Conservation (phyloP, 2,888 invertebrate genomes). For the Quadroppia sp. region DNA sequence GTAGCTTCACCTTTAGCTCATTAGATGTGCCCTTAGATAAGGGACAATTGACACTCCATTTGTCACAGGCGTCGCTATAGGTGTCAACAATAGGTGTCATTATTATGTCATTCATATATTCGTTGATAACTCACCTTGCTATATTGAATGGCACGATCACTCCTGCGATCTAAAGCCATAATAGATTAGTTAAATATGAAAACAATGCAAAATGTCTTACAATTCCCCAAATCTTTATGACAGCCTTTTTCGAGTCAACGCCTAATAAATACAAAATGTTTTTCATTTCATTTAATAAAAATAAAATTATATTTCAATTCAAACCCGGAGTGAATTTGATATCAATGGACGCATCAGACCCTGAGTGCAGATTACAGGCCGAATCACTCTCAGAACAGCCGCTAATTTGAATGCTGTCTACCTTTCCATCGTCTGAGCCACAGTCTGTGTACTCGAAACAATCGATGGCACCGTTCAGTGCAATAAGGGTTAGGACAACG, state of each 20-base stretch:
- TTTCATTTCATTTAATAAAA: not conserved
- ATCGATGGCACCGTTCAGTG: too few relatives aligned
- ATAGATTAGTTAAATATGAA: not conserved
- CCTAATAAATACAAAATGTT: not conserved
- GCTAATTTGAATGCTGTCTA: not conserved
- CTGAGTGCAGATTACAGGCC: not conserved
- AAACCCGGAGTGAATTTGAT: not conserved
- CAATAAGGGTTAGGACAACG: too few relatives aligned
- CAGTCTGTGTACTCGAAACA: too few relatives aligned
- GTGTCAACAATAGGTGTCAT: not conserved
- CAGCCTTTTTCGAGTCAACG: not conserved
- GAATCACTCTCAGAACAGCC: not conserved
- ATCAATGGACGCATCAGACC: not conserved
- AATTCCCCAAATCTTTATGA: constrained; percentile 1
- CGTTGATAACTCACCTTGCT: not conserved
- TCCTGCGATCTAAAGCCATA: not conserved
- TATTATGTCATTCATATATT: not conserved
- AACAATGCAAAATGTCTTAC: not conserved
- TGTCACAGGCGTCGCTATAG: not conserved
- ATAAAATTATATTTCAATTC: not conserved
- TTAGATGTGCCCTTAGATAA: not conserved
- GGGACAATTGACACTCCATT: not conserved
- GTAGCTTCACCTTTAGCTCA: not conserved
- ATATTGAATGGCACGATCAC: not conserved
- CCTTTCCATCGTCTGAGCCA: not conserved